Conservation (phyloP, 2,113 vertebrate genomes). For the Neoarius graeffei region DNA sequence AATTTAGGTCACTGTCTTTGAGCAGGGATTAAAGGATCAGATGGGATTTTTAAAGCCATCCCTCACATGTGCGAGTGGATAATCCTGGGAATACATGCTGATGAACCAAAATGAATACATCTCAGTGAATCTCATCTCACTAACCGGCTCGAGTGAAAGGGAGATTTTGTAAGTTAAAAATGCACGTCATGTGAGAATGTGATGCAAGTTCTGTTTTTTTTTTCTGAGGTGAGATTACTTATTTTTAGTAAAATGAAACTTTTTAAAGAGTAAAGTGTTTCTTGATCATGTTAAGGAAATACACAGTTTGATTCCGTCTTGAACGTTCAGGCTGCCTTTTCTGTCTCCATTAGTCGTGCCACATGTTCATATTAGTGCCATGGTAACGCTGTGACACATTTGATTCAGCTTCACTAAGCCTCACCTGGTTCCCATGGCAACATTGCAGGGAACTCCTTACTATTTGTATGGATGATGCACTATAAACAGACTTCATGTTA, state of each 20-base stretch:
- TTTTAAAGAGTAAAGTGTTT: neutral
- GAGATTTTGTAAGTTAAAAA: neutral
- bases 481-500: no score
- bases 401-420: constrained; percentile 31
- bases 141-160: neutral
- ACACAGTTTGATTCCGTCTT: neutral
- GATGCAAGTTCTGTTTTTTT: neutral
- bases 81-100: constrained; percentile 6
- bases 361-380: constrained; percentile 23
- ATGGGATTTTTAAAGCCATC: neutral
- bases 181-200: neutral
- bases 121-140: neutral
- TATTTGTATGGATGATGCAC: neutral
- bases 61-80: neutral
- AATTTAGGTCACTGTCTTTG: constrained; percentile 10
- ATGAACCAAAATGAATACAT: neutral
- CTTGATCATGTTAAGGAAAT: neutral
- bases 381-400: constrained; percentile 44
- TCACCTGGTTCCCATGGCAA: constrained; percentile 58
- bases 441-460: constrained; percentile 30
- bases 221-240: neutral
- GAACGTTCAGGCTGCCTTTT: neutral
- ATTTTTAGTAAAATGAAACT: neutral
- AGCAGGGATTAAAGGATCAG: constrained; percentile 14
- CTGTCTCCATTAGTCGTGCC: neutral